Base-by-base conservation (phyloP, 2,113 vertebrate species). In the Colius striatus region DNA sequence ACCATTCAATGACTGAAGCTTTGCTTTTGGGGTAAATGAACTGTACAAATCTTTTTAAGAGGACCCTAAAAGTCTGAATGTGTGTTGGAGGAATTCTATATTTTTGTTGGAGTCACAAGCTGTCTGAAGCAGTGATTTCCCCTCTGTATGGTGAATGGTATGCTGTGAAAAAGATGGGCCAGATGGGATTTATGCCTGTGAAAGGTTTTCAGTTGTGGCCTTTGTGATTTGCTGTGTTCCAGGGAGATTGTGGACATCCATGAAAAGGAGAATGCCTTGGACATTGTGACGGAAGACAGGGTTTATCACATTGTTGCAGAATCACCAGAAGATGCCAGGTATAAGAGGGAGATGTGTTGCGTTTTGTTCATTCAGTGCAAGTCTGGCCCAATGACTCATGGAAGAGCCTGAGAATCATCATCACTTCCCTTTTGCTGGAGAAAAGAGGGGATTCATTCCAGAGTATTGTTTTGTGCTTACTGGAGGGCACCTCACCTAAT, bases 301-400 rank as follows among this genome's bases (percentile, higher is more conserved):
- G 98, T 99, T 34, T 99, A 99, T 95, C 99, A 99, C 85, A 98
- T 99, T 85, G 98, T 99, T 25, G 99, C 99, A 1, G 99, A 99
- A 96, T 99, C 99, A 14, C 99, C 99, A 47, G 99, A 99, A 89
- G 99, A 99, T 84, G 99, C 99, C 75, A 99, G 99, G 99, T 99
- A 96, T 29, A 63, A 16, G 65, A 41, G 16, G 50, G 51, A 85
- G 55, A 87, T 96, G 16, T 75, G 19, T 67, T 90, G n/a, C n/a
- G 19, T 51, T 61, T 61, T 66, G 7, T 79, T 94, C 11, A 15
- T 77, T 77, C 45, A 20, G 36, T 45, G 27, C 41, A 12, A 18
- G 5, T 89, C 45, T 74, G 43, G 86, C 26, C 27, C 34, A 48
- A 6, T 29, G 80, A 16, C 45, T 78, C 10, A 15, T 26, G 30